Base-by-base conservation (phyloP, 2,888 invertebrate species). In the Pseudococcus viburni region DNA sequence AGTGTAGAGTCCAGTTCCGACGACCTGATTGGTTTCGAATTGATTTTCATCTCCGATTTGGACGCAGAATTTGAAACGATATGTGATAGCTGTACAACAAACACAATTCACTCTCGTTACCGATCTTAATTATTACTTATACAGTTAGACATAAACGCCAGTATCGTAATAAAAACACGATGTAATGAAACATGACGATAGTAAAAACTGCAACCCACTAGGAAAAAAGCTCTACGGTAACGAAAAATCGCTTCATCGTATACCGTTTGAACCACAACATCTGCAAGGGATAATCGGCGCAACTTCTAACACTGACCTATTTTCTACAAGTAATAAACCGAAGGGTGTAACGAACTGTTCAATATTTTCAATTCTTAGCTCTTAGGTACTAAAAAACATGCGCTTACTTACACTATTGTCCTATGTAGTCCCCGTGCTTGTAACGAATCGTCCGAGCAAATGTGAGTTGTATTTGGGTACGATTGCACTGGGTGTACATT, bases 291-390 rank as follows among this genome's bases (percentile, higher is more conserved):
- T 83, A 83, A 83, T 83, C 80, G 80, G 80, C 80, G 80, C 80
- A 83, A 83, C 80, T 83, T 83, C 80, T 83, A 83, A 83, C 80
- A 83, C 80, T 83, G 80, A 83, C 80, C 80, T 83, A 83, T 83
- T 46, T 83, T 83, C 80, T 46, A 19, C 39, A 46, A 83, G 80
- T 83, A 83, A 83, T 83, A 46, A 46, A 83, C 80, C 46, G 46
- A 83, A 83, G 80, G 80, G 80, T 83, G 80, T 83, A 83, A 83
- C 80, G 80, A 83, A 83, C 80, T 83, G 80, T 83, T 83, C 80
- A 83, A 83, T 83, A 83, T 83, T 46, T 83, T 83, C 80, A 42
- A 83, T 83, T 83, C 46, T 83, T 19, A 83, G 39, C 39, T 42
- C 77, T 77, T n/a, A 17, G 77, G 39, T 83, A 83, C 46, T 83